phyloP scores from a whole-genome alignment of 2,888 invertebrate species.

The Hydroisotoma schaefferi region DNA sequence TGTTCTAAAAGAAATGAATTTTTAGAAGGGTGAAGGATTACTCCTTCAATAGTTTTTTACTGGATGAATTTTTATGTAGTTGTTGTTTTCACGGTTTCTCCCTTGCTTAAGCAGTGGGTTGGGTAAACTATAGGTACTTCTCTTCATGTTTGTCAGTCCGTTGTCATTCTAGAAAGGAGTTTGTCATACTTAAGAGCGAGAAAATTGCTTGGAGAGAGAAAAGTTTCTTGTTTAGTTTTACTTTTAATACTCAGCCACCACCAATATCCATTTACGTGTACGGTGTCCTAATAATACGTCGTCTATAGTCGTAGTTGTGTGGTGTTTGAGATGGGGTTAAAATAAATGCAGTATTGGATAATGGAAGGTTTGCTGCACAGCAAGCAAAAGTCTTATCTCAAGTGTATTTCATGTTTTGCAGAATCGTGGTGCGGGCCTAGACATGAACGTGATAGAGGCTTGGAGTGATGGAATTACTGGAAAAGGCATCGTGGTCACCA shows the following conservation, averaged over 20 bases:
- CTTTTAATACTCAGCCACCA: too few relatives aligned
- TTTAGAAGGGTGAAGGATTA: not conserved
- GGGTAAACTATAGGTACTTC: too few relatives aligned
- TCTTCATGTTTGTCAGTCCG: not conserved
- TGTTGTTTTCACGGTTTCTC: not conserved
- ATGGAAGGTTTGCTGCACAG: not conserved
- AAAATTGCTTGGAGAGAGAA: too few relatives aligned
- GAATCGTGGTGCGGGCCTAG: conserved; percentile 86
- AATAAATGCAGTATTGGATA: too few relatives aligned
- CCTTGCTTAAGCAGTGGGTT: not conserved
- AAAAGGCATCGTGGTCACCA: conserved; percentile 90
- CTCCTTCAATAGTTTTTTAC: not conserved
- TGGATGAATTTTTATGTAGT: not conserved
- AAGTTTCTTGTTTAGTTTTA: too few relatives aligned
- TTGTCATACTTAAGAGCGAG: conserved; percentile 18
- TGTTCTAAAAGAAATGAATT: too few relatives aligned
- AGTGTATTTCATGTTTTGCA: conserved; percentile 7
- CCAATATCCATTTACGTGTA: too few relatives aligned
- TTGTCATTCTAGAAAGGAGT: conserved; percentile 14
- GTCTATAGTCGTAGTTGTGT: not conserved
- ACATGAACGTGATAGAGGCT: conserved; percentile 95
- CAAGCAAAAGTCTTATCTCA: not conserved
- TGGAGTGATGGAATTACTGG: conserved; percentile 94
- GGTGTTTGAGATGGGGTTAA: not conserved
- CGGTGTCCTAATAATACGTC: too few relatives aligned